phyloP scores from a whole-genome alignment of 2,888 invertebrate species.

The Ceriagrion tenellum region DNA sequence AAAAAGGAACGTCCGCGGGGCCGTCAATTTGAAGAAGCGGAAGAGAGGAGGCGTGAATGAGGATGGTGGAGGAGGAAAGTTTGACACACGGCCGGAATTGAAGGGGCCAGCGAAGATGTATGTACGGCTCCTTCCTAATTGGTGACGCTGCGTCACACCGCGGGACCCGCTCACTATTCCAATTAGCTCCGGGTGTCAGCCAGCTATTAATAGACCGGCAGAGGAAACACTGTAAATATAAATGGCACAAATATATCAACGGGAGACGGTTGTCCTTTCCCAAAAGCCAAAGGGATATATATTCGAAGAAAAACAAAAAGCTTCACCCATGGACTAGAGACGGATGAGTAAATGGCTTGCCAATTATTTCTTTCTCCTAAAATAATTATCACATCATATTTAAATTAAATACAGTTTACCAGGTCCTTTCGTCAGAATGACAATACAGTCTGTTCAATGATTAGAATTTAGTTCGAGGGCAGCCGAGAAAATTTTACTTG shows the following conservation, averaged over 20 bases:
- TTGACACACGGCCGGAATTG: not conserved
- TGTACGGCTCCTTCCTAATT: not conserved
- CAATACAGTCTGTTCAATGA: too few species aligned
- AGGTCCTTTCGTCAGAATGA: too few species aligned
- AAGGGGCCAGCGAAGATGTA: constrained; percentile 20
- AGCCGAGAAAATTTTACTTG: too few species aligned
- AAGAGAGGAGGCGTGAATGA: not conserved
- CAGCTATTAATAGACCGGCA: constrained; percentile 14
- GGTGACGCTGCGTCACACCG: not conserved
- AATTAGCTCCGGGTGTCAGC: constrained; percentile 20
- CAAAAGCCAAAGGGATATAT: not conserved
- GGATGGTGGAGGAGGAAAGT: not conserved
- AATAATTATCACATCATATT: not conserved
- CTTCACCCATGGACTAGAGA: not conserved
- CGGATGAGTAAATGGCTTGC: not conserved
- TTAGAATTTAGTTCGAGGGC: too few species aligned
- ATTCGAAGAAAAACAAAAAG: not conserved
- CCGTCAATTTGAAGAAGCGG: not conserved
- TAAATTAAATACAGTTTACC: not conserved
- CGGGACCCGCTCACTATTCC: not conserved
- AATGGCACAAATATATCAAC: constrained; percentile 25
- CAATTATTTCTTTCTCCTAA: not conserved
- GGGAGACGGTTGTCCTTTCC: not conserved
- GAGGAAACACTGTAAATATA: constrained; percentile 22
- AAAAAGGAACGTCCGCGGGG: not conserved